Base-by-base conservation (phyloP, 2,888 invertebrate species). In the Lasioglossum leucozonium region DNA sequence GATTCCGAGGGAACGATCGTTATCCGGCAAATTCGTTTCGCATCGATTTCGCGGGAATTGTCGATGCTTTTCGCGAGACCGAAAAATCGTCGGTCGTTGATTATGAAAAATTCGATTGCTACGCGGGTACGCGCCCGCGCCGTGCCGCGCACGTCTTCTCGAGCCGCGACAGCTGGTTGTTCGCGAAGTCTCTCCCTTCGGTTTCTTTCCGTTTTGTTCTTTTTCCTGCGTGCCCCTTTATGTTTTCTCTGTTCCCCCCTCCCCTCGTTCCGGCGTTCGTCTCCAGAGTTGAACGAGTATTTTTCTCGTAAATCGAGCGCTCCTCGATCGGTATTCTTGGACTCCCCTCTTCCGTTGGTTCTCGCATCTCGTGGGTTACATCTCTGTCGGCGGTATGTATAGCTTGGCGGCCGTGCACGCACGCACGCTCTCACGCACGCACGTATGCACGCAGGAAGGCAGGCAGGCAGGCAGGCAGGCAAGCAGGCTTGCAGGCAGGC, bases 281-380 rank as follows among this genome's bases (percentile, higher is more conserved):
- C 72, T 72, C 85, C 40, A 34, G 42, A 72, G 58, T 34, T 22
- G 69, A 47, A 37, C 26, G 72, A 76, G 75, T 79, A 80, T 89
- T 86, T 86, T 82, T 81, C 84, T 86, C 85, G 74, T 83, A 81
- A 87, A 85, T 88, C 82, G 86, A 74, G 77, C 81, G 89, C 84
- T 80, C 77, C 77, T 84, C 88, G 88, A 89, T 88, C 83, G 86
- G 88, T 86, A 84, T 86, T 89, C 88, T 84, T 84, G 77, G 74
- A 69, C 79, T 79, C 76, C 81, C 88, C 79, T 73, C n/a, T n/a
- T 37, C 74, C 69, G 42, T n/a, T 71, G 72, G 69, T 72, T 65
- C 67, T 77, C 55, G 26, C 40, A 40, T 58, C 79, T 47, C 55
- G 40, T 47, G 76, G 82, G 82, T 42, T 77, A 13, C 83, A 79